Conservation (phyloP, 2,888 invertebrate species). For the Athetis lepigone region DNA sequence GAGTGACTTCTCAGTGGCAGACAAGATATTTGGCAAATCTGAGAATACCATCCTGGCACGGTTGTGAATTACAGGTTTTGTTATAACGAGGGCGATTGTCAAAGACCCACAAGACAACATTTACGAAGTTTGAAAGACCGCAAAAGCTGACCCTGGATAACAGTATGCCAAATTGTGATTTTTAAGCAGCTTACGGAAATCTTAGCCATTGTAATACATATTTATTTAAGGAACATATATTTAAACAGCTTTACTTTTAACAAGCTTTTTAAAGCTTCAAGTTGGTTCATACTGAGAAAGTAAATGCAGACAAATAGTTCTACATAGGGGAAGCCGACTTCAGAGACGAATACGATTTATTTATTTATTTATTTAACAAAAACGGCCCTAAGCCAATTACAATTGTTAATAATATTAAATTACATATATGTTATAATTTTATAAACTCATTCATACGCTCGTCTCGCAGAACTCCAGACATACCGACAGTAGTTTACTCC, state of each 20-base stretch:
- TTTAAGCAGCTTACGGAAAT: background rate
- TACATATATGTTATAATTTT: too few relatives aligned
- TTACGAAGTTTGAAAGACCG: slow-evolving; percentile 17
- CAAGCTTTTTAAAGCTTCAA: too few relatives aligned
- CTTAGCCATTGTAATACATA: too few relatives aligned
- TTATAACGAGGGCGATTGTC: slow-evolving; percentile 31
- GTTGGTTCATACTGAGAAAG: too few relatives aligned
- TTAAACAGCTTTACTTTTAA: too few relatives aligned
- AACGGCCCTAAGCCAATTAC: too few relatives aligned
- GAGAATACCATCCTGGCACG: slow-evolving; percentile 5
- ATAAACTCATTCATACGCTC: too few relatives aligned
- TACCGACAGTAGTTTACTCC: too few relatives aligned
- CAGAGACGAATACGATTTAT: background rate
- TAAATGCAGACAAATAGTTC: background rate
- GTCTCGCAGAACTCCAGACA: too few relatives aligned
- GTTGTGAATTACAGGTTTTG: slow-evolving; percentile 37
- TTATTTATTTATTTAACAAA: too few relatives aligned
- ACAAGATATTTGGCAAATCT: slow-evolving; percentile 37
- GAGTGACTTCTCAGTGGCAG: slow-evolving; percentile 5
- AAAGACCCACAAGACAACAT: slow-evolving; percentile 11
- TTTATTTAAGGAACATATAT: too few relatives aligned
- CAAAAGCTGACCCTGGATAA: background rate
- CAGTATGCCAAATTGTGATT: slow-evolving; percentile 5
- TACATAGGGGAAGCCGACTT: background rate
- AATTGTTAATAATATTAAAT: too few relatives aligned